Evolutionary conservation across 2,797 vertebrate species (phyloP).

Genomic region (Fistularia tabacaria): DNA sequence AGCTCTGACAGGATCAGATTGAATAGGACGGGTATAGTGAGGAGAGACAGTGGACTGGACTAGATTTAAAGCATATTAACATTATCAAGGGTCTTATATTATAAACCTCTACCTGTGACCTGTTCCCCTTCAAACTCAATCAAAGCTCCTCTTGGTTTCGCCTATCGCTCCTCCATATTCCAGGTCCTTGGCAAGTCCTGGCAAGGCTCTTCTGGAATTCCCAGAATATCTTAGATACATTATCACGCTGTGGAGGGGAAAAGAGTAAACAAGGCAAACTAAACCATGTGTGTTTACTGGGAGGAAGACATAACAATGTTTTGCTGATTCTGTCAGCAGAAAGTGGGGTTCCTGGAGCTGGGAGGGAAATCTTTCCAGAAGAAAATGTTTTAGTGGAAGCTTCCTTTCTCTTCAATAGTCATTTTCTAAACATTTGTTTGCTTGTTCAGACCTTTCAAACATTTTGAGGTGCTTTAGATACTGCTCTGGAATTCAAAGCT

Average conservation of each 20-base stretch:
- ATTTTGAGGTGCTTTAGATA: no score
- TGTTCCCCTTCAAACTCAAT: neutral
- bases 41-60: no score
- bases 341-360: neutral
- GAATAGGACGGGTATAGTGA: no score
- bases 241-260: slow-evolving; percentile 41
- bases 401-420: no score
- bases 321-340: neutral
- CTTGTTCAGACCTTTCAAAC: no score
- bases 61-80: no score
- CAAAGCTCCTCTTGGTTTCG: slow-evolving; percentile 3
- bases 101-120: slow-evolving; percentile 6
- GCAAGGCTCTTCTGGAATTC: slow-evolving; percentile 52
- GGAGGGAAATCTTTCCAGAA: slow-evolving; percentile 5
- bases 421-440: no score
- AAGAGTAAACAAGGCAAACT: slow-evolving; percentile 38
- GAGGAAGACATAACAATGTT: slow-evolving; percentile 59
- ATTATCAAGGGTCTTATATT: no score
- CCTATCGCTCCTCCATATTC: slow-evolving; percentile 9
- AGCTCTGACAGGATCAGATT: no score
- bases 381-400: neutral
- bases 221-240: slow-evolving; percentile 63
- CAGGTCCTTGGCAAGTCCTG: slow-evolving; percentile 41
- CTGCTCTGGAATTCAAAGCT: no score
- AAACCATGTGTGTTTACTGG: slow-evolving; percentile 21